Conservation (phyloP, 92 coral and sea anemone genomes). For the Parazoanthus atlanticus region DNA sequence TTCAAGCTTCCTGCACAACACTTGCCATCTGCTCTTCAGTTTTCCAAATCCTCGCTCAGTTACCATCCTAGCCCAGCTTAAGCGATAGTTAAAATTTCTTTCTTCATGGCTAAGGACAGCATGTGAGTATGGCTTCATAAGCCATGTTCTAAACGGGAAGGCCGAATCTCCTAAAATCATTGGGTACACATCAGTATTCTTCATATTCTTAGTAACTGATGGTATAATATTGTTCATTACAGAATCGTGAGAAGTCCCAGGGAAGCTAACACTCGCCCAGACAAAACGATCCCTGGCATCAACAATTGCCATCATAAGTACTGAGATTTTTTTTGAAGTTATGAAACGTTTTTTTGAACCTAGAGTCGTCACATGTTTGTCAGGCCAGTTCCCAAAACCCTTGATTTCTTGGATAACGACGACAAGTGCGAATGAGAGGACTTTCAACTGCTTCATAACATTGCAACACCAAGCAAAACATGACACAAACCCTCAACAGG, state of each 20-base stretch:
- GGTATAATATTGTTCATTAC: too few relatives aligned
- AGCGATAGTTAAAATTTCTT: neutral
- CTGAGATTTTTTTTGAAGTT: neutral
- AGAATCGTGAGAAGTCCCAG: neutral
- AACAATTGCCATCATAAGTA: slow-evolving; percentile 25
- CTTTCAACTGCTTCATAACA: neutral
- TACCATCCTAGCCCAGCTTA: slow-evolving; percentile 5
- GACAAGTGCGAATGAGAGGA: neutral
- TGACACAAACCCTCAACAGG: slow-evolving; percentile 9
- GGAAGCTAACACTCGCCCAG: slow-evolving; percentile 41
- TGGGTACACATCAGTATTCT: too few relatives aligned
- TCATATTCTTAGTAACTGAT: too few relatives aligned
- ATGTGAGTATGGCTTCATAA: too few relatives aligned
- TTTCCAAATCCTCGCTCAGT: neutral
- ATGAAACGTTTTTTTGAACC: slow-evolving; percentile 50
- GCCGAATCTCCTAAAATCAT: too few relatives aligned
- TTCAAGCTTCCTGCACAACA: neutral
- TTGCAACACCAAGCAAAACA: slow-evolving; percentile 2
- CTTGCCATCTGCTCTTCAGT: neutral
- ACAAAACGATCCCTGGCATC: slow-evolving; percentile 42
- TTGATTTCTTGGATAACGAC: too few relatives aligned
- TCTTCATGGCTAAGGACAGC: too few relatives aligned
- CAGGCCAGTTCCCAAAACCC: too few relatives aligned
- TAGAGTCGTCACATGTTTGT: too few relatives aligned
- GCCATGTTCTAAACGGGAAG: too few relatives aligned